Evolutionary conservation across 1,140 invertebrate genomes (phyloP), one percentile per base, ranked within the genome.

Genomic region (Thrips palmi): DNA sequence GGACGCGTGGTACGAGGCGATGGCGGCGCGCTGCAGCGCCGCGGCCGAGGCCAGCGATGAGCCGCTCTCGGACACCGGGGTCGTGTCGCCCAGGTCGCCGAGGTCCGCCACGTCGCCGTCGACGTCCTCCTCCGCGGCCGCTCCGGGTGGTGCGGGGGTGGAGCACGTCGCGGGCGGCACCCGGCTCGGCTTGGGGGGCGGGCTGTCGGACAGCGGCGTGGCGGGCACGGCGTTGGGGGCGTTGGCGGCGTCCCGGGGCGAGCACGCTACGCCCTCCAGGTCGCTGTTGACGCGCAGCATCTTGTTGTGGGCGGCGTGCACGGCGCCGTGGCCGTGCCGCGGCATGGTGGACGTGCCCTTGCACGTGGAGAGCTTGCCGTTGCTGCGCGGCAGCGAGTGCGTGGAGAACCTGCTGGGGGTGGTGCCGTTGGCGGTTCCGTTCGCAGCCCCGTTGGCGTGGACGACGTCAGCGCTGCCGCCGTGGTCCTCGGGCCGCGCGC

Each of bases 1-100:
- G 29, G 79, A 83, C 1, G 79, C 74, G 41, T 82, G 77, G 47
- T 84, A 83, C 0, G 70, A 64, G 17, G 67, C 58, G n/a, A n/a
- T n/a, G n/a, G n/a, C n/a, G n/a, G n/a, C n/a, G n/a, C n/a, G n/a
- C n/a, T n/a, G n/a, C n/a, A n/a, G n/a, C n/a, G n/a, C n/a, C n/a
- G n/a, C n/a, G n/a, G n/a, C n/a, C n/a, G n/a, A n/a, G n/a, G n/a
- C n/a, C n/a, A n/a, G n/a, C n/a, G n/a, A n/a, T n/a, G n/a, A n/a
- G n/a, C n/a, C n/a, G n/a, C n/a, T n/a, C n/a, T n/a, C n/a, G n/a
- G n/a, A n/a, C n/a, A n/a, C n/a, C n/a, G n/a, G n/a, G n/a, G n/a
- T n/a, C n/a, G n/a, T n/a, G n/a, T n/a, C n/a, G n/a, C n/a, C n/a
- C n/a, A n/a, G n/a, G n/a, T n/a, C 15, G 69, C 62, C 5, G 67